phyloP scores from a whole-genome alignment of 2,888 invertebrate genomes.

The Agriopis marginaria region DNA sequence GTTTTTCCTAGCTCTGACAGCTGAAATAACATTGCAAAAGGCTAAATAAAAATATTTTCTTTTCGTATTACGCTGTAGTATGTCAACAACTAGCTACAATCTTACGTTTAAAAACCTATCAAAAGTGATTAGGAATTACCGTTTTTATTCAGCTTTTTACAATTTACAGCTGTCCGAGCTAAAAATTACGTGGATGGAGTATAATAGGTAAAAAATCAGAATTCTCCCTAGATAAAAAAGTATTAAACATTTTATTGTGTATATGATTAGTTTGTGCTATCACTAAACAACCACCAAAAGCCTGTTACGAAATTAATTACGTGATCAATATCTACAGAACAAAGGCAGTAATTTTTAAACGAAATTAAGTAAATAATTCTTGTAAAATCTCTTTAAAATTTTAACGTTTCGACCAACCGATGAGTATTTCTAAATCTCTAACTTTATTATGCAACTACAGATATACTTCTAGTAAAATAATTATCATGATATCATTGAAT shows the following conservation, averaged over 20 bases:
- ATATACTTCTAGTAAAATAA: constrained; percentile 21
- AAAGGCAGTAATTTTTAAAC: constrained; percentile 15
- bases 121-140: too few species aligned
- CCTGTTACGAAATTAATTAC: constrained; percentile 27
- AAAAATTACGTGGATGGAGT: not conserved
- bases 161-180: too few species aligned
- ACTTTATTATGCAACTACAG: constrained; percentile 29
- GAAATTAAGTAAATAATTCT: constrained; percentile 28
- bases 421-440: constrained; percentile 39
- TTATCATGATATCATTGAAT: constrained; percentile 17
- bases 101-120: too few species aligned
- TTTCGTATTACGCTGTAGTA: too few species aligned
- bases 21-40: too few species aligned
- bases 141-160: too few species aligned
- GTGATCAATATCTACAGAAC: constrained; percentile 6
- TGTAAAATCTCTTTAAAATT: constrained; percentile 12
- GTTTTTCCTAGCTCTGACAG: too few species aligned
- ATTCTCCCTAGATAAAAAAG: not conserved
- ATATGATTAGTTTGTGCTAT: constrained; percentile 19
- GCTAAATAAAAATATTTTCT: too few species aligned
- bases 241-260: constrained; percentile 3
- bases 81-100: too few species aligned
- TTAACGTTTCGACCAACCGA: constrained; percentile 14
- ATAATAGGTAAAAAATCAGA: not conserved
- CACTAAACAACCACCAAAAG: constrained; percentile 35